Conservation (phyloP, 2,888 invertebrate genomes). For the Gandaritis pyraliata region DNA sequence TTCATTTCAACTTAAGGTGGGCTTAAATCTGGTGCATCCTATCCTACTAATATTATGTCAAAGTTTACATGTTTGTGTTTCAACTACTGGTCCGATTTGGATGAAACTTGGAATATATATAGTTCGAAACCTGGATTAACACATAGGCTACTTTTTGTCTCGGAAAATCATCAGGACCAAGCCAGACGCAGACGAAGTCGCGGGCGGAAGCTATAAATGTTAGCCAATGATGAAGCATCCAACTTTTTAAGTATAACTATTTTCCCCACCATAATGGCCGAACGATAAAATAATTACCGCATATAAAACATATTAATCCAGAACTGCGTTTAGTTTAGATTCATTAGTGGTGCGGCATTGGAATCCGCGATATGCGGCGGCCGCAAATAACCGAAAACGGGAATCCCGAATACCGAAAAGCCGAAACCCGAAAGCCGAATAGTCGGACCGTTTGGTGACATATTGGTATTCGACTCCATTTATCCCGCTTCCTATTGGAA, state of each 20-base stretch:
- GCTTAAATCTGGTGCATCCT: too few species aligned
- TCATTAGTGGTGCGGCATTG: slow-evolving; percentile 65
- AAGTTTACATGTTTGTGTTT: too few species aligned
- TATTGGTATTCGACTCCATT: slow-evolving; percentile 85
- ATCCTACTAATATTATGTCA: too few species aligned
- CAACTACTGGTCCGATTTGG: too few species aligned
- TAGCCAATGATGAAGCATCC: too few species aligned
- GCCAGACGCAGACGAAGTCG: too few species aligned
- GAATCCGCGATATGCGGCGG: slow-evolving; percentile 67
- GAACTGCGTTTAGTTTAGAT: slow-evolving; percentile 65
- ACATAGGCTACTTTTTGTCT: too few species aligned
- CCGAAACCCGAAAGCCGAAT: slow-evolving; percentile 74
- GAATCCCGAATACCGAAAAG: slow-evolving; percentile 66
- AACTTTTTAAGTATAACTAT: background rate
- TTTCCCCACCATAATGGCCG: background rate
- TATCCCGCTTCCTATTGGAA: slow-evolving; percentile 84
- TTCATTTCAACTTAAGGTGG: too few species aligned
- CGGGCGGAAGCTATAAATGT: too few species aligned
- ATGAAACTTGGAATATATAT: too few species aligned
- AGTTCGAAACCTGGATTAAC: too few species aligned
- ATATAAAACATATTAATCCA: slow-evolving; percentile 55
- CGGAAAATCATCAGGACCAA: too few species aligned
- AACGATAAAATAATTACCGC: slow-evolving; percentile 35
- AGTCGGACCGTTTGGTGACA: slow-evolving; percentile 77
- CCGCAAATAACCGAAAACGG: slow-evolving; percentile 70